phyloP scores from a whole-genome alignment of 2,888 invertebrate genomes.

The Podabrus alpinus region DNA sequence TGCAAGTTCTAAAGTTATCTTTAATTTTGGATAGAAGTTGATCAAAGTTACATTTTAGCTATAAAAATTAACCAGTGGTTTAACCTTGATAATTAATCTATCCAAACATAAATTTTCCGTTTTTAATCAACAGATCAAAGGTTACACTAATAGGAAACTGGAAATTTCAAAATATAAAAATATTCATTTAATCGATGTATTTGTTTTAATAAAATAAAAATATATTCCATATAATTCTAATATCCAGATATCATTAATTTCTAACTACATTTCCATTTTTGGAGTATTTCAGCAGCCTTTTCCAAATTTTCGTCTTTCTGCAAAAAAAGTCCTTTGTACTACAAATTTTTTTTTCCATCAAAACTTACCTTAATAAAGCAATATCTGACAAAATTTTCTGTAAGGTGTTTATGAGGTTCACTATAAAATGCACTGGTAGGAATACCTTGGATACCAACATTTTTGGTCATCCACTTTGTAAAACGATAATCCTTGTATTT shows the following conservation, averaged over 20 bases:
- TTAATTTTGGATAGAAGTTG: too few relatives aligned
- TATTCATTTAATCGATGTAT: background rate
- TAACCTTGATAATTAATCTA: too few relatives aligned
- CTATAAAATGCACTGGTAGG: slow-evolving; percentile 95
- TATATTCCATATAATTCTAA: background rate
- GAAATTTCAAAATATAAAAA: background rate
- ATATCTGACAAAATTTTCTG: slow-evolving; percentile 85
- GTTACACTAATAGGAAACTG: background rate
- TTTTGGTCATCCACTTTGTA: slow-evolving; percentile 94
- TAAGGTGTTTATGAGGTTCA: slow-evolving; percentile 74
- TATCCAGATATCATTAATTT: background rate
- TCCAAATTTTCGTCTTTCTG: slow-evolving; percentile 76
- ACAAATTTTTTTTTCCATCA: background rate
- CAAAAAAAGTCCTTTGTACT: slow-evolving; percentile 43
- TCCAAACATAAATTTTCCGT: background rate
- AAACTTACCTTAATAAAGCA: slow-evolving; percentile 86
- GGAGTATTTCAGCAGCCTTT: slow-evolving; percentile 67
- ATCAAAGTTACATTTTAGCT: too few relatives aligned
- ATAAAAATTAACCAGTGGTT: too few relatives aligned
- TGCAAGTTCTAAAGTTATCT: too few relatives aligned
- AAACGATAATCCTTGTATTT: slow-evolving; percentile 86
- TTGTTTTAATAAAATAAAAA: background rate
- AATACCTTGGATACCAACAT: slow-evolving; percentile 89
- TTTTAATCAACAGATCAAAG: background rate
- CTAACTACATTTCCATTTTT: slow-evolving; percentile 59